These are phyloP conservation scores for Eumerus sabulonum DNA, from an alignment of 2,888 invertebrate genomes.

Conservation along the genomic window DNA sequence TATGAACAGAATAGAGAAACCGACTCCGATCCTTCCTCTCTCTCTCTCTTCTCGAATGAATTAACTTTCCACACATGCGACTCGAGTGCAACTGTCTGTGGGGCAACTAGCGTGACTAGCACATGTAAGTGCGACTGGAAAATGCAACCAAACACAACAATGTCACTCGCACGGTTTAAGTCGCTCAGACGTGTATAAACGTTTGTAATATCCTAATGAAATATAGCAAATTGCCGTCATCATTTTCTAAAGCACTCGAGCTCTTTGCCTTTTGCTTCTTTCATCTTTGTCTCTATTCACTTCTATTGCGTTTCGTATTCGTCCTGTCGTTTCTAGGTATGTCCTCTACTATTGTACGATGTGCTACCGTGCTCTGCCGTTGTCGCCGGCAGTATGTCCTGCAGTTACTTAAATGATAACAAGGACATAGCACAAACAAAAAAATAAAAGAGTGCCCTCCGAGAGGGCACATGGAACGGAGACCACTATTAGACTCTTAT, in stretches of 20 bases:
- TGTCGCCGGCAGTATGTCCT: constrained; percentile 33
- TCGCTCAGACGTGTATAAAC: constrained; percentile 60
- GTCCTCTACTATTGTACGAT: no score
- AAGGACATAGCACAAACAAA: constrained; percentile 11
- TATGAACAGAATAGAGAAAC: background rate
- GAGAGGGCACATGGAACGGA: constrained; percentile 6
- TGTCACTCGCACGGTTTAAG: constrained; percentile 59
- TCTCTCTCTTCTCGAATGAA: constrained; percentile 40
- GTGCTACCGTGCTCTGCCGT: constrained; percentile 9
- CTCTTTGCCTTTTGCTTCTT: background rate
- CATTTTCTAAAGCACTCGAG: constrained; percentile 46
- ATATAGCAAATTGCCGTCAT: constrained; percentile 64
- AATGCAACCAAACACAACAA: constrained; percentile 56
- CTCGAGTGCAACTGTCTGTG: constrained; percentile 1
- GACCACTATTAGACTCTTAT: constrained; percentile 54
- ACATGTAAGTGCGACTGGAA: constrained; percentile 17
- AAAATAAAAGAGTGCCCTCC: background rate
- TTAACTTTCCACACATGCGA: constrained; percentile 34
- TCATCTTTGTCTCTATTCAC: constrained; percentile 2
- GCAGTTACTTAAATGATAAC: constrained; percentile 51
- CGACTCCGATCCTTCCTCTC: constrained; percentile 26
- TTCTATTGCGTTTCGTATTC: constrained; percentile 10
- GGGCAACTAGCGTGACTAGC: constrained; percentile 46
- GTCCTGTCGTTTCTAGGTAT: constrained; percentile 18
- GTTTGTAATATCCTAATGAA: constrained; percentile 61